Evolutionary conservation across 1,140 invertebrate species (phyloP).

Genomic region (Drosophila tsacasi): DNA sequence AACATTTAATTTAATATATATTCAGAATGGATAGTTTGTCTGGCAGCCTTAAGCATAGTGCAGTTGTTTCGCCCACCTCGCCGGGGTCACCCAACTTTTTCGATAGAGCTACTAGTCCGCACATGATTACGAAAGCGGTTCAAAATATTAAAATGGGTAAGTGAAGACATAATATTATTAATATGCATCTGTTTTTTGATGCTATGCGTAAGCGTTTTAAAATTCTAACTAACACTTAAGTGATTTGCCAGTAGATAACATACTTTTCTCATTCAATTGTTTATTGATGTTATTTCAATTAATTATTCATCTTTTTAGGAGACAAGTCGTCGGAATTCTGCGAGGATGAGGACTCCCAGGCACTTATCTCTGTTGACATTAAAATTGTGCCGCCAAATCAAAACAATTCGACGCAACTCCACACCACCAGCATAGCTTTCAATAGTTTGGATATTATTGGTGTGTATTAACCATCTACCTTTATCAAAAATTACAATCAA

Average conservation of each 20-base stretch:
- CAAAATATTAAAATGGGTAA: conserved; percentile 77
- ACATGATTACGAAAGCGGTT: conserved; percentile 76
- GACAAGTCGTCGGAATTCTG: conserved; percentile 25
- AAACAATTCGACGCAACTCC: conserved; percentile 87
- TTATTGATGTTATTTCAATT: not conserved
- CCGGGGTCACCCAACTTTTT: conserved; percentile 89
- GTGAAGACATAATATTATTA: not conserved
- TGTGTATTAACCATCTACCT: conserved; percentile 81
- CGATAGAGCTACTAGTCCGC: conserved; percentile 85
- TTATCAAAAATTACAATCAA: not conserved
- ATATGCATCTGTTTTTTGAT: not conserved
- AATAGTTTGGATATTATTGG: conserved; percentile 97
- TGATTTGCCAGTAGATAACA: too few relatives aligned
- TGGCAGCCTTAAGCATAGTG: conserved; percentile 95
- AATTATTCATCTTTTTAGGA: conserved; percentile 22
- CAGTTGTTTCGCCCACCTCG: conserved; percentile 94
- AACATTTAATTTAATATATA: not conserved
- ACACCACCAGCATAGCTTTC: conserved; percentile 94
- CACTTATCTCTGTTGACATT: conserved; percentile 94
- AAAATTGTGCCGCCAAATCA: conserved; percentile 88
- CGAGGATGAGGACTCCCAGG: conserved; percentile 88
- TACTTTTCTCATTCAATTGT: too few relatives aligned
- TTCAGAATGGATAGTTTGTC: conserved; percentile 96
- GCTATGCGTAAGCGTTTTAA: not conserved
- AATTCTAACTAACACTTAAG: not conserved